Percentiles rank a stretch among this genome's conserved stretches.
Evolutionary conservation across 2,888 invertebrate species (phyloP).

Genomic region (Troilus luridus): DNA sequence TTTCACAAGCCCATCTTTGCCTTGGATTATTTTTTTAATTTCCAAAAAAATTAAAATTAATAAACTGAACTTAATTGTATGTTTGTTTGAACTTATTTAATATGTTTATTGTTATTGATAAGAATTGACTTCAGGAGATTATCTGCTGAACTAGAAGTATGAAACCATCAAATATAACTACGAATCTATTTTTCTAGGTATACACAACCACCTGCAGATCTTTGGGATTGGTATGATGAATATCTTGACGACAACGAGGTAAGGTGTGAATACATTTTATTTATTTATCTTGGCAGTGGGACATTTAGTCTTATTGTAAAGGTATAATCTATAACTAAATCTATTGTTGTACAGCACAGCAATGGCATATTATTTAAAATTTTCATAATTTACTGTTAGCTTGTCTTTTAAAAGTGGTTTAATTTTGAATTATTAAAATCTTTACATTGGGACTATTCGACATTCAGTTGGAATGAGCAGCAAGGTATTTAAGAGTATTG

Average conservation of each 20-base stretch:
- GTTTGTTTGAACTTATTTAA: not conserved
- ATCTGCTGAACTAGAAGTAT: not conserved
- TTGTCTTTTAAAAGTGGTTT: not conserved
- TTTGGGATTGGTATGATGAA: constrained; percentile 97
- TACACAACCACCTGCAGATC: constrained; percentile 94
- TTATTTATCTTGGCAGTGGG: constrained; percentile 45
- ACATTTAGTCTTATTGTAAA: constrained; percentile 57
- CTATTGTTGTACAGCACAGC: not conserved
- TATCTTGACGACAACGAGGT: constrained; percentile 96
- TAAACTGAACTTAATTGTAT: not conserved
- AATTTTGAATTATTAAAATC: constrained; percentile 21
- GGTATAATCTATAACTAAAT: constrained; percentile 18
- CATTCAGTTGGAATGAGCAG: constrained; percentile 17
- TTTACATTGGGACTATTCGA: constrained; percentile 51
- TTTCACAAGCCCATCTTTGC: too few species aligned
- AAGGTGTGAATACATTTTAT: constrained; percentile 66
- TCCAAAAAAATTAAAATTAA: too few species aligned
- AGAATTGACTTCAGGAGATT: constrained; percentile 34
- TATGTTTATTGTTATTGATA: not conserved
- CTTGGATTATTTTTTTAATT: too few species aligned
- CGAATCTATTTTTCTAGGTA: constrained; percentile 75
- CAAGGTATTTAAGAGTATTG: not conserved
- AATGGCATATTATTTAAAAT: not conserved
- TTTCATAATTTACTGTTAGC: not conserved
- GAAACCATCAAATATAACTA: not conserved